A percentile compares a stretch with the other conserved stretches of the same genome.
Conservation (phyloP, 2,797 vertebrate species). For the Cynodonichthys magdalenae region DNA sequence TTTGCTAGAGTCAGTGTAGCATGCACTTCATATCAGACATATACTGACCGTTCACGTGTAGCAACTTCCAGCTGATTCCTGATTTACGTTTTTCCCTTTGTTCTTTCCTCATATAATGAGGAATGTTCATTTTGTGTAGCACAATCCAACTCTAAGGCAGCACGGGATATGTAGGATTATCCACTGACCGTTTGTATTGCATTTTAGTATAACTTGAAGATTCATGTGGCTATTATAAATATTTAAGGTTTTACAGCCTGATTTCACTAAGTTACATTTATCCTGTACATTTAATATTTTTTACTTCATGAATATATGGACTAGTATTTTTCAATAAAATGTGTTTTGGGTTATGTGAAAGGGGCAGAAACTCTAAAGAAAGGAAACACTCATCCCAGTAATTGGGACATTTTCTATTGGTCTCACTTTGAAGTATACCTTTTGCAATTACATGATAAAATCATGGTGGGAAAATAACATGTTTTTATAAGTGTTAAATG, state of each 20-base stretch:
- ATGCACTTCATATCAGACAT: constrained; percentile 62
- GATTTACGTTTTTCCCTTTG: constrained; percentile 42
- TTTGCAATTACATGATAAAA: constrained; percentile 61
- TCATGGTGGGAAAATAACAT: constrained; percentile 18
- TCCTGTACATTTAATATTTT: constrained; percentile 74
- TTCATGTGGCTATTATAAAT: constrained; percentile 59
- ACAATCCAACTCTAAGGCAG: constrained; percentile 72
- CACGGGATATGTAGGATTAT: constrained; percentile 62
- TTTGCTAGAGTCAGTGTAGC: constrained; percentile 45
- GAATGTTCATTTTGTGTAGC: constrained; percentile 72
- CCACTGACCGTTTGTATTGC: constrained; percentile 48
- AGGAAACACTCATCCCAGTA: constrained; percentile 62
- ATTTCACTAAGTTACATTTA: constrained; percentile 61
- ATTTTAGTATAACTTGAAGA: constrained; percentile 70
- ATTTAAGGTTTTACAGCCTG: constrained; percentile 67
- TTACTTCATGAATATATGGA: constrained; percentile 62
- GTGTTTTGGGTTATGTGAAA: constrained; percentile 48
- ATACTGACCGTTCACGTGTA: constrained; percentile 60
- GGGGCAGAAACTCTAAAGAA: constrained; percentile 42
- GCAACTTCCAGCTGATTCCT: constrained; percentile 53
- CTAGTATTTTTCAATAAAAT: constrained; percentile 65
- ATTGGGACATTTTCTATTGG: constrained; percentile 59
- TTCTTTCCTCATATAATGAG: constrained; percentile 64
- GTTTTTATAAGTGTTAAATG: constrained; percentile 52
- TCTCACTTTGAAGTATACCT: constrained; percentile 66